Base-by-base conservation (phyloP, 2,888 invertebrate species). In the Micropterix aruncella region DNA sequence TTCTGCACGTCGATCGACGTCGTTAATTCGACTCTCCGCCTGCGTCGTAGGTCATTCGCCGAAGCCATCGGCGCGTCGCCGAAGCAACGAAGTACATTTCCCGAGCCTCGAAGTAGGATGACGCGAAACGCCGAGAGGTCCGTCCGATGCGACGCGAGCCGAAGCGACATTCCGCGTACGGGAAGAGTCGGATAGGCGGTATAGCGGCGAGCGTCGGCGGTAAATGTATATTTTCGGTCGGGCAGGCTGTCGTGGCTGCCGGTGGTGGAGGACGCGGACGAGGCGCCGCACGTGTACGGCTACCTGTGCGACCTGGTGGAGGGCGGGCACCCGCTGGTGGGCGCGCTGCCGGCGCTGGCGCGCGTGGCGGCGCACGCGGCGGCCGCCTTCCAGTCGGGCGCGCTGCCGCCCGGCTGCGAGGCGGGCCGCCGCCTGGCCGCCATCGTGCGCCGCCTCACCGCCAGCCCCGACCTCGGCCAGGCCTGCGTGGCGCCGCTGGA, bases 221-320 rank as follows among this genome's bases (percentile, higher is more conserved):
- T n/a, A n/a, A n/a, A n/a, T n/a, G n/a, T n/a, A n/a, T n/a, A n/a
- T n/a, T n/a, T n/a, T n/a, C n/a, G n/a, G n/a, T n/a, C n/a, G n/a
- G 43, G 2, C 53, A 83, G 83, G 83, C 65, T 95, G 55, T 79
- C 81, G 45, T 97, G 97, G 96, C 72, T 99, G 57, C 99, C 99
- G 5, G 92, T 96, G 36, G 82, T 87, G 52, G 96, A 96, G 60
- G 99, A 99, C 65, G 78, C 81, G 12, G 97, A 96, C 54, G 99
- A 99, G 68, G 89, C 95, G 41, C 88, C 89, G 17, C 90, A 94
- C 60, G 88, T 99, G 50, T 99, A 96, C 64, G 87, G 86, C 46
- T 90, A 95, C 63, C 73, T 99, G 52, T 95, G 95, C 69, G 95
- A 96, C 71, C 75, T 97, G 53, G 85, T 95, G 50, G 92, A 94